Conservation (phyloP, 1,140 invertebrate genomes). For the Colletes gigas region DNA sequence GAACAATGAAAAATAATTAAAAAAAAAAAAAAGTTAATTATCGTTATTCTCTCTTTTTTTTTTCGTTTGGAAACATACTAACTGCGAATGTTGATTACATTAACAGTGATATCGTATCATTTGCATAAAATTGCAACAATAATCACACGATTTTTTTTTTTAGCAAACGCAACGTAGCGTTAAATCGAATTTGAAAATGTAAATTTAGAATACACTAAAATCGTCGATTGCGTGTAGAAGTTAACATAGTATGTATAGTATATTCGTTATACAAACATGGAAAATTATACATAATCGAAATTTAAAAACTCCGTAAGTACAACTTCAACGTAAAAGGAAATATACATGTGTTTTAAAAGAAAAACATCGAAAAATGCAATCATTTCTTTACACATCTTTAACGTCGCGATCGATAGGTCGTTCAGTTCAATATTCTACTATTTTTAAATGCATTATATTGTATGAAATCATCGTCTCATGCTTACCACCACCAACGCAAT, state of each 20-base stretch:
- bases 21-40: constrained; percentile 52
- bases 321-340: constrained; percentile 6
- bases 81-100: constrained; percentile 43
- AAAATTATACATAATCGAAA: constrained; percentile 4
- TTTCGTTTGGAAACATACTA: constrained; percentile 43
- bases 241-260: not conserved
- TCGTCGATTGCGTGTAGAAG: not conserved
- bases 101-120: constrained; percentile 14
- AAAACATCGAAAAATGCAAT: constrained; percentile 19
- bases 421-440: constrained; percentile 1
- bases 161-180: constrained; percentile 5
- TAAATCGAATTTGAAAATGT: constrained; percentile 26
- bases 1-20: constrained; percentile 61
- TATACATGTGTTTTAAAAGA: not conserved
- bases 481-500: constrained; percentile 57
- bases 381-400: constrained; percentile 15
- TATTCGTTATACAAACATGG: constrained; percentile 4
- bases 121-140: constrained; percentile 19
- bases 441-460: not conserved
- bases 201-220: constrained; percentile 24
- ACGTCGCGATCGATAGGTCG: not conserved
- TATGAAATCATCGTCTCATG: constrained; percentile 18
- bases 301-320: constrained; percentile 12
- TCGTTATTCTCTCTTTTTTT: constrained; percentile 21
- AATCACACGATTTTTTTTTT: constrained; percentile 29